phyloP scores from a whole-genome alignment of 2,888 invertebrate species.

The Liposcelis brunnea region DNA sequence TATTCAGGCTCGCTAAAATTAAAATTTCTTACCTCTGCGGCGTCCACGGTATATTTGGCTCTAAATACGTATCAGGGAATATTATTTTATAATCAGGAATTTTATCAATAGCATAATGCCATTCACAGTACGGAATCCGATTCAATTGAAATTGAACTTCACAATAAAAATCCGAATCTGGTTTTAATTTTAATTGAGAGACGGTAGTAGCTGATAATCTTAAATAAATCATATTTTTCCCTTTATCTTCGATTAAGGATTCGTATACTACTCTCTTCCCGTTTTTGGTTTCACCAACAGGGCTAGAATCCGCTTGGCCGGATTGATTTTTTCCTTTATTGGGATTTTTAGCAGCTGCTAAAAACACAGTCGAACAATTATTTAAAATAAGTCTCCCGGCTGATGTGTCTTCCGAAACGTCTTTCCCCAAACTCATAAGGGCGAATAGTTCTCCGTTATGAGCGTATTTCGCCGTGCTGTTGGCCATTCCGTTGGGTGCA shows the following conservation, averaged over 20 bases:
- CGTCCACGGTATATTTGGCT: constrained; percentile 49
- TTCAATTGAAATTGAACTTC: constrained; percentile 69
- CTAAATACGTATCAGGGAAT: constrained; percentile 47
- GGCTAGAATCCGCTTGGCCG: constrained; percentile 16
- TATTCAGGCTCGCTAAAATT: neutral
- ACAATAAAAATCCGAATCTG: constrained; percentile 44
- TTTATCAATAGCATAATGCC: constrained; percentile 66
- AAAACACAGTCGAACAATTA: constrained; percentile 52
- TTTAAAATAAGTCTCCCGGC: constrained; percentile 61
- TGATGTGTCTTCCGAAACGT: constrained; percentile 65
- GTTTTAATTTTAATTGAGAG: constrained; percentile 36
- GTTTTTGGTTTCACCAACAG: constrained; percentile 7
- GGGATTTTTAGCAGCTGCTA: constrained; percentile 26
- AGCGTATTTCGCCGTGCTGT: constrained; percentile 58
- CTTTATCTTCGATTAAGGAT: constrained; percentile 61
- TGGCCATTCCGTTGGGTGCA: constrained; percentile 46
- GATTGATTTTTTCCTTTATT: constrained; percentile 9
- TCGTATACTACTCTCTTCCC: constrained; percentile 44
- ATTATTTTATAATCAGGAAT: constrained; percentile 51
- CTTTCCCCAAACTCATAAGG: constrained; percentile 48
- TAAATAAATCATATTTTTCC: constrained; percentile 58
- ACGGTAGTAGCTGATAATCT: constrained; percentile 50
- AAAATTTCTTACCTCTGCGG: constrained; percentile 34
- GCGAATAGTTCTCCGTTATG: constrained; percentile 60
- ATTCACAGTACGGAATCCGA: constrained; percentile 63